Base-by-base conservation (phyloP, 2,113 vertebrate genomes). In the Epinephelus moara region DNA sequence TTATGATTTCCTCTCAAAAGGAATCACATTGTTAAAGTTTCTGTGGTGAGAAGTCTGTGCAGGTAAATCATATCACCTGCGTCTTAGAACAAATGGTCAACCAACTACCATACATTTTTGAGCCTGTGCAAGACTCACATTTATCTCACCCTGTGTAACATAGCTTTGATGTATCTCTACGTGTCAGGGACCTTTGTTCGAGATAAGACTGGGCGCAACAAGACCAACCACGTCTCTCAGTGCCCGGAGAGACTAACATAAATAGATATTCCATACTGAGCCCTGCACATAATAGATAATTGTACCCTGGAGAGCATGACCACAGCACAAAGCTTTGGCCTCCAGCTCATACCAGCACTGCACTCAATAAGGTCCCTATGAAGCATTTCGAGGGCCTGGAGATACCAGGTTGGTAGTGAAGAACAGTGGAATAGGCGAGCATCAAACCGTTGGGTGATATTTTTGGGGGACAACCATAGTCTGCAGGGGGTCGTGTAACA, bases 221-320 rank as follows among this genome's bases (percentile, higher is more conserved):
- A 86, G 66, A 85, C 84, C 78, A 71, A 62, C 66, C 61, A 71
- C 78, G 78, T 81, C 70, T 67, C 53, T 40, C 40, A 19, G 7
- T 83, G 74, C 80, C 75, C 11, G 12, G 59, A 49, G 83, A 89
- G 81, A 82, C 78, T 18, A 75, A 84, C 59, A 78, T 75, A 57
- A 85, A 87, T 82, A 83, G 42, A 80, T 75, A 85, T 89, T 71
- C 37, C 80, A 70, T 33, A 45, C 84, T 75, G 80, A 85, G 85
- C 67, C 30, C 14, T 61, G 63, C 70, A 60, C 70, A 66, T 87
- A 71, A 86, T 70, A 60, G 80, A 89, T 91, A 90, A 92, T 91
- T 85, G 89, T 68, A 79, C 90, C 83, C 81, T 69, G 52, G 86
- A 78, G 91, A 85, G 70, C 23, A 25, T 14, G 47, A 50, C 72